Percentiles rank a stretch among this genome's conserved stretches.
Conservation (phyloP, 2,888 invertebrate species). For the Drosophila suboccidentalis region DNA sequence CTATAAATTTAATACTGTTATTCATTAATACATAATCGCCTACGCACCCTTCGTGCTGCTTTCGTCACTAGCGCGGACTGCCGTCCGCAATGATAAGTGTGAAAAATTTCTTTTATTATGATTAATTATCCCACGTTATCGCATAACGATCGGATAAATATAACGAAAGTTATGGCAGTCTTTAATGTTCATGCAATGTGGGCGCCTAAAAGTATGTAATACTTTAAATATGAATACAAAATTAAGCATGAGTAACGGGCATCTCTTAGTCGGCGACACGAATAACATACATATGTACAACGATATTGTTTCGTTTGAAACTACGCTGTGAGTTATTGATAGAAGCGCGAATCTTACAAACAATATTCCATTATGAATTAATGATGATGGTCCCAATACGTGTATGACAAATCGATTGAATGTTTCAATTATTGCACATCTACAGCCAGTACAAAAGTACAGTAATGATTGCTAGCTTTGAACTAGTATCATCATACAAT, state of each 20-base stretch:
- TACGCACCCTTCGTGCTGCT: too few species aligned
- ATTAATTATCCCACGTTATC: too few species aligned
- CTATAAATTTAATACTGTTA: too few species aligned
- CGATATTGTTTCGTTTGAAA: not conserved
- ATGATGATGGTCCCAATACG: slow-evolving; percentile 34
- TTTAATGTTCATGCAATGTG: too few species aligned
- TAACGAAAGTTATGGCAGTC: not conserved
- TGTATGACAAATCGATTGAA: slow-evolving; percentile 37
- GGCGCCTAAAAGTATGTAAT: too few species aligned
- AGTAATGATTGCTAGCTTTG: slow-evolving; percentile 23
- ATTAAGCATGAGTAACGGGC: not conserved
- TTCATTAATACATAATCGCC: too few species aligned
- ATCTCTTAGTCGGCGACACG: not conserved
- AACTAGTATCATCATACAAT: slow-evolving; percentile 14
- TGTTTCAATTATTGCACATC: slow-evolving; percentile 31
- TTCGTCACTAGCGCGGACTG: too few species aligned
- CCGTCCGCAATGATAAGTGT: too few species aligned
- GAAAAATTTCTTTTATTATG: too few species aligned
- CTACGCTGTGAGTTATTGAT: slow-evolving; percentile 6
- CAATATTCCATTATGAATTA: slow-evolving; percentile 5
- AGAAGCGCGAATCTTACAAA: slow-evolving; percentile 4
- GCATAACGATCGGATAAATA: not conserved
- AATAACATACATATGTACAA: not conserved
- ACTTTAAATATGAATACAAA: too few species aligned
- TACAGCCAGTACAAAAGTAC: slow-evolving; percentile 25